phyloP scores from a whole-genome alignment of 2,797 vertebrate genomes.

The Halcyon smyrnensis region DNA sequence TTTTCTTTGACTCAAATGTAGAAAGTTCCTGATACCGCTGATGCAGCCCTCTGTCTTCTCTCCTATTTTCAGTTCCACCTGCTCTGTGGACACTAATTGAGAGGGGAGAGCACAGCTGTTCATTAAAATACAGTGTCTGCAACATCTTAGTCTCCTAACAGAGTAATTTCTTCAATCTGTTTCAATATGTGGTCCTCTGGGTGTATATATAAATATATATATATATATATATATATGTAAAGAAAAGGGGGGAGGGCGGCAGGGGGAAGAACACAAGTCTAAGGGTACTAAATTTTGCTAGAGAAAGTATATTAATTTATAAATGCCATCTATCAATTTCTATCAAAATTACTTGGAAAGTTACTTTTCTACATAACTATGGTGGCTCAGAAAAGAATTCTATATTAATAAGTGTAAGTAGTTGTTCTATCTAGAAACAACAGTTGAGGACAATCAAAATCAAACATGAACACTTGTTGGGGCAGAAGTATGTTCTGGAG shows the following conservation, averaged over 20 bases:
- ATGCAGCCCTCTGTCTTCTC: background rate
- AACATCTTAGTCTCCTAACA: conserved; percentile 6
- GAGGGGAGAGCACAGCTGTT: conserved; percentile 47
- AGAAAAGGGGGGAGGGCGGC: fast-evolving
- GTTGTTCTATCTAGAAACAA: background rate
- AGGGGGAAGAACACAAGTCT: background rate
- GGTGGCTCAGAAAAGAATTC: background rate
- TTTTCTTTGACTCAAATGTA: background rate
- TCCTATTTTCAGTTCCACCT: background rate
- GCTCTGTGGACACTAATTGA: background rate
- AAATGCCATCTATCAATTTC: background rate
- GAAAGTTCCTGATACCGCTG: background rate
- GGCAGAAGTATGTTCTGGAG: background rate
- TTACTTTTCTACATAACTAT: background rate
- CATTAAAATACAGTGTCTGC: background rate
- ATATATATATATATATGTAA: too few relatives aligned
- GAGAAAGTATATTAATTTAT: background rate
- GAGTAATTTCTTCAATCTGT: background rate
- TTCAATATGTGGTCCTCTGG: background rate
- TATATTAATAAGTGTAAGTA: background rate
- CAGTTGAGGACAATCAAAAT: background rate
- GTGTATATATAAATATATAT: background rate
- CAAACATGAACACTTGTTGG: background rate
- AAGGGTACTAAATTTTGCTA: background rate
- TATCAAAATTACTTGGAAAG: background rate